Base-by-base conservation (phyloP, 2,113 vertebrate genomes). In the Platysteira castanea region DNA sequence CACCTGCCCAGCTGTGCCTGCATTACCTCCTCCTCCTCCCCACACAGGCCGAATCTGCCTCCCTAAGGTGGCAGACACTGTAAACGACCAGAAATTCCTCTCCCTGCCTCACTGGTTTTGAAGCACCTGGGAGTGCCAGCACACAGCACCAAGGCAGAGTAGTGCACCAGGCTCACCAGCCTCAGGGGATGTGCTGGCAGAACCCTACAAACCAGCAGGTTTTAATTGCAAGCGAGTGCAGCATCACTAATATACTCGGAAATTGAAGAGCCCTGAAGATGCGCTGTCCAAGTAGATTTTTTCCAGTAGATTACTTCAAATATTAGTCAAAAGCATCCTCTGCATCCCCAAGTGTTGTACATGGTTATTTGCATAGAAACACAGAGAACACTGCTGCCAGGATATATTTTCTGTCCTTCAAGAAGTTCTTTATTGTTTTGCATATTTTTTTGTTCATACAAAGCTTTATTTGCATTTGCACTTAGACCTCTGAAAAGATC, bases 151-250 rank as follows among this genome's bases (percentile, higher is more conserved):
- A 61, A 52, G 30, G 71, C 56, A 26, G 46, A 68, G 15, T 0
- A 67, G 27, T 11, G 30, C 17, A 46, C 7, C 10, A 7, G 4
- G 9, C 19, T 54, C 0, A 0, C n/a, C n/a, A 31, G 30, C 26
- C 53, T 63, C 9, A 0, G 22, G 24, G 19, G 2, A 7, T 1
- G 9, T 16, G 26, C n/a, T 44, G 10, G 8, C 17, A 56, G 56
- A 20, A 33, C 42, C 56, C 44, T 46, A 60, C n/a, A 61, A 5
- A 47, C 3, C 15, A 9, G 26, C 2, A 84, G 35, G 17, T 56
- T 87, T 73, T 41, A 30, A n/a, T 3, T 89, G 41, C 47, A 35
- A 85, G 53, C 13, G 10, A 33, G 6, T 31, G 35, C 2, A 76
- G 27, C n/a, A 50, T 52, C 49, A 88, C 35, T 30, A 61, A 41